Conservation (phyloP, 2,888 invertebrate genomes). For the Andrena flavipes region DNA sequence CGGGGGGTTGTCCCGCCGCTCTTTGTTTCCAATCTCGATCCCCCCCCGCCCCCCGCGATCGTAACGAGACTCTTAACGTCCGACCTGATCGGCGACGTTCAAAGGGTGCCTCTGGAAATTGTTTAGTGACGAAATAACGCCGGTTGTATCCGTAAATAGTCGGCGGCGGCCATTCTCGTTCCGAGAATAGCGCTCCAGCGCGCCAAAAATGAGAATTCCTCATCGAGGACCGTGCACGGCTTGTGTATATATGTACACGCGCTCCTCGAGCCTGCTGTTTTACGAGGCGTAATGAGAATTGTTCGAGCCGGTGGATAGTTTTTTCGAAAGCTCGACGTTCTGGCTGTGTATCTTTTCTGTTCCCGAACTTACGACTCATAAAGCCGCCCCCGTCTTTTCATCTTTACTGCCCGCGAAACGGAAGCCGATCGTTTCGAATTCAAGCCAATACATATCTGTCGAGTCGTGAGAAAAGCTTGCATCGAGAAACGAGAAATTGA, state of each 20-base stretch:
- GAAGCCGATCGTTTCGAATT: conserved; percentile 6
- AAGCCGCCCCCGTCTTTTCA: neutral
- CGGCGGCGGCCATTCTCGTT: conserved; percentile 74
- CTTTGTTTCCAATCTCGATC: conserved; percentile 28
- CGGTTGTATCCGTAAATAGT: conserved; percentile 77
- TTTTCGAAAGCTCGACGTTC: conserved; percentile 1
- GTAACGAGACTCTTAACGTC: neutral
- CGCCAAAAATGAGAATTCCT: conserved; percentile 76
- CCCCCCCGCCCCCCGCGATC: neutral
- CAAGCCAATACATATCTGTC: neutral
- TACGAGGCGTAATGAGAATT: conserved; percentile 33
- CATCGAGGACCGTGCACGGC: conserved; percentile 59
- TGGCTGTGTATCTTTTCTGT: conserved; percentile 21
- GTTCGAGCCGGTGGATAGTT: conserved; percentile 9
- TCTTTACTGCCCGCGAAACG: neutral
- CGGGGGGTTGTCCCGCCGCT: no score
- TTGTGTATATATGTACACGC: conserved; percentile 17
- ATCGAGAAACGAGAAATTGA: no score
- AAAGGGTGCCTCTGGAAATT: conserved; percentile 69
- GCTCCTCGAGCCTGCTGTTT: conserved; percentile 17
- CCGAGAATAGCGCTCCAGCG: conserved; percentile 76
- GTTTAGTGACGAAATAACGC: conserved; percentile 79
- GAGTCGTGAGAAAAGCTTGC: no score
- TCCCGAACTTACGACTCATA: conserved; percentile 15
- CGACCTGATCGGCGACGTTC: conserved; percentile 18